Percentiles rank a stretch among this genome's conserved stretches.
phyloP scores from a whole-genome alignment of 2,797 vertebrate species.

The Salarias fasciatus region DNA sequence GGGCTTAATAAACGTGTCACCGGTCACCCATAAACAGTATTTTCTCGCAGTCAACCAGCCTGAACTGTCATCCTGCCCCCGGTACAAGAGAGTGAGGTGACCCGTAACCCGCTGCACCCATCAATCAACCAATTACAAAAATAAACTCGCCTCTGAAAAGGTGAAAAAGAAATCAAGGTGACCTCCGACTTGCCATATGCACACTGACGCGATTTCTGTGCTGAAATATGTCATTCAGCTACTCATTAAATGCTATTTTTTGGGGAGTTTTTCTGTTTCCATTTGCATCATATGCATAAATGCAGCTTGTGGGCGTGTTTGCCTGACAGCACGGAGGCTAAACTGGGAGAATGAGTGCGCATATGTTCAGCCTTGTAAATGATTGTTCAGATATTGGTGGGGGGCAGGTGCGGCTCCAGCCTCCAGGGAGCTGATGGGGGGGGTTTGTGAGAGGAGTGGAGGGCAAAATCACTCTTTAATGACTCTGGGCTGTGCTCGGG shows the following conservation, averaged over 20 bases:
- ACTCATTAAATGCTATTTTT: constrained; percentile 35
- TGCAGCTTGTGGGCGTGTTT: constrained; percentile 41
- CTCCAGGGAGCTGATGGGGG: constrained; percentile 54
- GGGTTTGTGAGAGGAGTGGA: constrained; percentile 45
- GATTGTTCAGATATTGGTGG: constrained; percentile 65
- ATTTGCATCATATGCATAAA: constrained; percentile 49
- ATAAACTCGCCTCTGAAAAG: neutral
- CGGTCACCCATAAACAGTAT: constrained; percentile 69
- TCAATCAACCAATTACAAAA: constrained; percentile 53
- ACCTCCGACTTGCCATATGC: neutral
- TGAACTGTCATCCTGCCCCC: constrained; percentile 64
- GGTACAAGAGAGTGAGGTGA: constrained; percentile 69
- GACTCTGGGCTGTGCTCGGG: constrained; percentile 63
- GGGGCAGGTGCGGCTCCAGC: constrained; percentile 74
- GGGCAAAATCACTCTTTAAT: constrained; percentile 82
- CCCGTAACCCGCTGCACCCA: constrained; percentile 63
- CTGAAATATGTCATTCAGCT: constrained; percentile 19
- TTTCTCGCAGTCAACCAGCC: constrained; percentile 78
- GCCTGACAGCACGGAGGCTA: constrained; percentile 49
- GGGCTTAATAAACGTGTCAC: constrained; percentile 79
- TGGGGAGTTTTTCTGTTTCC: constrained; percentile 22
- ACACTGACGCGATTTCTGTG: constrained; percentile 24
- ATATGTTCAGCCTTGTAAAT: constrained; percentile 75
- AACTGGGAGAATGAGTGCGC: constrained; percentile 58
- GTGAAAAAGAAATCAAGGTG: neutral